Evolutionary conservation across 1,140 invertebrate species (phyloP).

Genomic region (Oreohelix idahoensis): DNA sequence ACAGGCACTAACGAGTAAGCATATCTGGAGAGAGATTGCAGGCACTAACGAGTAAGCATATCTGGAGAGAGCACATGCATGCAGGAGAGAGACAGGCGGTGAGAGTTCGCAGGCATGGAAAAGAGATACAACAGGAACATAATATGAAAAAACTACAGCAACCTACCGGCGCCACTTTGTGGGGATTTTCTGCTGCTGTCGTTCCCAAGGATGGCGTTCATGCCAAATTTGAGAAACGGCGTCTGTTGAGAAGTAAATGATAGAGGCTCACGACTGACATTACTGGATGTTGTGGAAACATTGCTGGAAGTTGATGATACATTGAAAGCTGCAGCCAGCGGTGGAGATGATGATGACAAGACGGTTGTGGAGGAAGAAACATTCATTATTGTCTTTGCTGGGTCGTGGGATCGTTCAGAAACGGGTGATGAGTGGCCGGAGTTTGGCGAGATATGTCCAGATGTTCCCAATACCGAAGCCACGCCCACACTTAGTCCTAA

Average conservation of each 20-base stretch:
- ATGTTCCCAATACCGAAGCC: neutral
- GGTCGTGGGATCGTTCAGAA: conserved; percentile 11
- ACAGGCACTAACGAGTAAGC: too few relatives aligned
- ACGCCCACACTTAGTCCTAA: conserved; percentile 25
- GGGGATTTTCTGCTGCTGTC: conserved; percentile 9
- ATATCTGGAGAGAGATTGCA: too few relatives aligned
- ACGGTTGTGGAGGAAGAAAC: neutral
- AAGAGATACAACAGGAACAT: too few relatives aligned
- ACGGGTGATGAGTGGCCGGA: conserved; percentile 27
- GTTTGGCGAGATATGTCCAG: conserved; percentile 14
- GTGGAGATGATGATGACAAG: neutral
- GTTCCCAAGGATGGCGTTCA: conserved; percentile 32
- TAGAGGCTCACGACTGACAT: neutral
- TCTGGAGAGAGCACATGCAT: too few relatives aligned
- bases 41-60: too few relatives aligned
- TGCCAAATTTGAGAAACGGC: conserved; percentile 29
- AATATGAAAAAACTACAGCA: neutral
- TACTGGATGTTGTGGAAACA: neutral
- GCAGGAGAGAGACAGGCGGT: too few relatives aligned
- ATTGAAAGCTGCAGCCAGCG: neutral
- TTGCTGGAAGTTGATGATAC: neutral
- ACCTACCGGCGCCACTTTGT: conserved; percentile 14
- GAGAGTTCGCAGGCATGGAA: too few relatives aligned
- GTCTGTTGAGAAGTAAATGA: neutral
- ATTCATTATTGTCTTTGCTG: neutral